Percentiles rank a stretch among this genome's conserved stretches.
These are phyloP conservation scores for Adelphocoris suturalis DNA, from an alignment of 2,888 invertebrate species.

Conservation along the genomic window DNA sequence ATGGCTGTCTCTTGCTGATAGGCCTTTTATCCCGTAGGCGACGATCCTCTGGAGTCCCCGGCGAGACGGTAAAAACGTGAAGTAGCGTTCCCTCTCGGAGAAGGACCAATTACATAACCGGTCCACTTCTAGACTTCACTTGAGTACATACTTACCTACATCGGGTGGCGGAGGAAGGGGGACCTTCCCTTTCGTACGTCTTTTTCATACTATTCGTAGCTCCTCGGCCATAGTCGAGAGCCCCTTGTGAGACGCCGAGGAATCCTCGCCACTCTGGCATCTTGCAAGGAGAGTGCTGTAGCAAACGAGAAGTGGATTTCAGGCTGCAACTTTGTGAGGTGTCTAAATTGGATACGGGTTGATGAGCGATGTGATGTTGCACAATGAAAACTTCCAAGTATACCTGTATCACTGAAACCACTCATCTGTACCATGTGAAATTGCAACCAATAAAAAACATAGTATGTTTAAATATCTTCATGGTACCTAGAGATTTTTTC, in stretches of 20 bases:
- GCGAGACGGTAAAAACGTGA: slow-evolving; percentile 40
- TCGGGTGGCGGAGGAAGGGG: neutral
- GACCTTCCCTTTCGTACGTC: slow-evolving; percentile 6
- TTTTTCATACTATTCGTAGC: neutral
- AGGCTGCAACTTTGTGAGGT: neutral
- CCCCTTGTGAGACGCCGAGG: slow-evolving; percentile 1
- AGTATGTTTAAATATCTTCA: too few species aligned
- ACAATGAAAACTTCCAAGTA: too few species aligned
- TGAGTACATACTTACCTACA: slow-evolving; percentile 32
- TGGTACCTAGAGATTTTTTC: too few species aligned
- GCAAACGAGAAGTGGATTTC: slow-evolving; percentile 9
- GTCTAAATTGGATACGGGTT: neutral
- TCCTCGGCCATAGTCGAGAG: neutral
- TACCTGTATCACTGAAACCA: too few species aligned
- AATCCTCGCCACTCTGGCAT: neutral
- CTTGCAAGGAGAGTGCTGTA: neutral
- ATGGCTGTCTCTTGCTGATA: too few species aligned
- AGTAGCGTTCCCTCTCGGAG: slow-evolving; percentile 18
- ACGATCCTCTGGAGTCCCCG: neutral
- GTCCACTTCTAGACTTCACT: slow-evolving; percentile 55
- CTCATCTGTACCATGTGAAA: too few species aligned
- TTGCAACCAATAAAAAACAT: too few species aligned
- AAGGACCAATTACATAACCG: slow-evolving; percentile 59
- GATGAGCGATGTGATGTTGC: neutral
- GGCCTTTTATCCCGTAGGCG: neutral